phyloP scores from a whole-genome alignment of 1,140 invertebrate genomes.

The Palaemon carinicauda region DNA sequence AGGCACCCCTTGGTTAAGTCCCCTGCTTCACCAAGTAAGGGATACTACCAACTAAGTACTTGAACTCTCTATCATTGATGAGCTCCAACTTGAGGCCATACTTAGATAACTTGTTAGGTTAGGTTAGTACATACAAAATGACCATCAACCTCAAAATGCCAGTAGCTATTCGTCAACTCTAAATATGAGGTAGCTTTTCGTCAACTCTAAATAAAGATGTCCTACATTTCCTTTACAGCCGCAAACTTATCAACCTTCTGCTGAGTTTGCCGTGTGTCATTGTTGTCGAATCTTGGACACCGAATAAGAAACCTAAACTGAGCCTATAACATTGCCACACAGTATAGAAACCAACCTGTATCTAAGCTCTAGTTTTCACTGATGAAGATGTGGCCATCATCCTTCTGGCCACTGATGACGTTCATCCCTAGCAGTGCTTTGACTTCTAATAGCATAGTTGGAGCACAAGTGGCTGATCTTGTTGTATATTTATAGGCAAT shows the following conservation, averaged over 20 bases:
- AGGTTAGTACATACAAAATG: constrained; percentile 20
- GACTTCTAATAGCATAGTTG: constrained; percentile 3
- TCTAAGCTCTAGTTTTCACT: constrained; percentile 4
- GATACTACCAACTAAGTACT: neutral
- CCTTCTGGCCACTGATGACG: neutral
- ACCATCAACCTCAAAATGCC: neutral
- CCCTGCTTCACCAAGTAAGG: no score
- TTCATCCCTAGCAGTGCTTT: neutral
- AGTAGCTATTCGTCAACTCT: neutral
- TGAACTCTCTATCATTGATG: neutral
- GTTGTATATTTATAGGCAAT: neutral
- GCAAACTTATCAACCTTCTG: neutral
- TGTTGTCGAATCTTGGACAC: no score
- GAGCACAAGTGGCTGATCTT: constrained; percentile 8
- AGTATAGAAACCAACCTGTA: no score
- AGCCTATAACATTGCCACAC: neutral
- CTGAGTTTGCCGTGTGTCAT: neutral
- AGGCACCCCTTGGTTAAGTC: no score
- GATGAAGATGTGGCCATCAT: neutral
- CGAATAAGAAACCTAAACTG: neutral
- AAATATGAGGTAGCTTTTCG: no score
- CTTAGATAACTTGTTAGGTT: neutral
- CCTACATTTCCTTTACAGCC: neutral
- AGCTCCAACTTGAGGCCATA: neutral
- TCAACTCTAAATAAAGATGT: constrained; percentile 27